Conservation (phyloP, 2,888 invertebrate species). For the Drosophila subquinaria region DNA sequence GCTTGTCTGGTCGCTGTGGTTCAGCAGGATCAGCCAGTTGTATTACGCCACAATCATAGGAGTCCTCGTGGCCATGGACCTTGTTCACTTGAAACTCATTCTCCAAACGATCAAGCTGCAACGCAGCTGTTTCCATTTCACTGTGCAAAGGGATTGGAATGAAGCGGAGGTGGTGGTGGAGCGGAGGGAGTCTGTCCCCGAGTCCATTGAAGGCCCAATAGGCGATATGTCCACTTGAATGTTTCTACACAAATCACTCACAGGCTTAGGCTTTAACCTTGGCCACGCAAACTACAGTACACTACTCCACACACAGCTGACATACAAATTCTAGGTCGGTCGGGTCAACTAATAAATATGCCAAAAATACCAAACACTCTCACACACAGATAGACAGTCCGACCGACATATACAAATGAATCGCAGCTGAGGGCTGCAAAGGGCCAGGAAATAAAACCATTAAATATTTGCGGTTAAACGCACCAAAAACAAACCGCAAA, state of each 20-base stretch:
- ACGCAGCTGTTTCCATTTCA: neutral
- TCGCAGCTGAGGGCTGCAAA: slow-evolving; percentile 67
- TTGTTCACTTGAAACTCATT: slow-evolving; percentile 23
- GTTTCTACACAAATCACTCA: slow-evolving; percentile 37
- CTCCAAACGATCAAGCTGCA: slow-evolving; percentile 15
- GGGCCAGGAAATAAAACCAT: slow-evolving; percentile 71
- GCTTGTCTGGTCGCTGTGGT: slow-evolving; percentile 24
- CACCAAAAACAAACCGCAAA: slow-evolving; percentile 77
- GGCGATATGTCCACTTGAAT: slow-evolving; percentile 21
- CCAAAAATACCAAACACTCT: slow-evolving; percentile 57
- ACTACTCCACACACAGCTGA: slow-evolving; percentile 19
- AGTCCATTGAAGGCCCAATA: neutral
- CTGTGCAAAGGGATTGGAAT: neutral
- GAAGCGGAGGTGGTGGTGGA: too few species aligned
- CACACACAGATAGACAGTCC: slow-evolving; percentile 20
- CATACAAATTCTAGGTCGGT: slow-evolving; percentile 57
- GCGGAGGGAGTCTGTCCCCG: neutral
- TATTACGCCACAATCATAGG: neutral
- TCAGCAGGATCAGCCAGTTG: neutral
- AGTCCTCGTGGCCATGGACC: neutral
- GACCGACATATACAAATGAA: slow-evolving; percentile 68
- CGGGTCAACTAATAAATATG: slow-evolving; percentile 76
- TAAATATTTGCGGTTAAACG: slow-evolving; percentile 82
- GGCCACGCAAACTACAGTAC: slow-evolving; percentile 14
- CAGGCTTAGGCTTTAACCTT: slow-evolving; percentile 40